These are phyloP conservation scores for Drosophila borealis DNA, from an alignment of 2,888 invertebrate species.

Conservation along the genomic window DNA sequence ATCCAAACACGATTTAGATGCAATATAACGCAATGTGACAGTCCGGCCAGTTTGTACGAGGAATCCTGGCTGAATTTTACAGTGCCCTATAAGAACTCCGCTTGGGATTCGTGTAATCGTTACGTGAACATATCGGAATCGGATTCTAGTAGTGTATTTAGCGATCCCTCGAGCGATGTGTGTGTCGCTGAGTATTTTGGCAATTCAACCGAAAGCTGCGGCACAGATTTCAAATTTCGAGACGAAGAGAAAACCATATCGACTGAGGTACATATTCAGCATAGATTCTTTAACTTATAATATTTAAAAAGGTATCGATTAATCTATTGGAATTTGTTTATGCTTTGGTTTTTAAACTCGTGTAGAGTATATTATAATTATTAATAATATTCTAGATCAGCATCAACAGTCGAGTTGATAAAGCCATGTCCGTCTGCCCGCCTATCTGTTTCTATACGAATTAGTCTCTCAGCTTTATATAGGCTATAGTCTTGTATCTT, in stretches of 20 bases:
- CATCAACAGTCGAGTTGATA: too few species aligned
- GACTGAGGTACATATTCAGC: constrained; percentile 74
- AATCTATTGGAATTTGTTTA: too few species aligned
- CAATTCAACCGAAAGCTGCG: constrained; percentile 67
- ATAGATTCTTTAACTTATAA: background rate
- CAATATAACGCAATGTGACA: constrained; percentile 83
- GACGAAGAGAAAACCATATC: constrained; percentile 78
- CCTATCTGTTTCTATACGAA: too few species aligned
- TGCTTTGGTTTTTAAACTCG: too few species aligned
- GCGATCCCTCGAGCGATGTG: constrained; percentile 45
- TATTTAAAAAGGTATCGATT: background rate
- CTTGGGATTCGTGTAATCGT: constrained; percentile 68
- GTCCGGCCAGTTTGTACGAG: constrained; percentile 65
- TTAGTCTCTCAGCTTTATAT: too few species aligned
- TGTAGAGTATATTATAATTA: too few species aligned
- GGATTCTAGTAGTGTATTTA: background rate
- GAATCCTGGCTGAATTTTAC: constrained; percentile 86
- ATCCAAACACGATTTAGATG: constrained; percentile 72
- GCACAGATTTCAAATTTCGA: constrained; percentile 77
- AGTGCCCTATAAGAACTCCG: constrained; percentile 80
- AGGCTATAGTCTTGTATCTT: too few species aligned
- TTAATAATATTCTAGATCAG: too few species aligned
- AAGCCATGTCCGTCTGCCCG: too few species aligned
- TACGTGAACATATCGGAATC: constrained; percentile 40
- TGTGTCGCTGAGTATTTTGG: constrained; percentile 85